Evolutionary conservation across 1,140 invertebrate species (phyloP).

Genomic region (Drosophila yakuba): DNA sequence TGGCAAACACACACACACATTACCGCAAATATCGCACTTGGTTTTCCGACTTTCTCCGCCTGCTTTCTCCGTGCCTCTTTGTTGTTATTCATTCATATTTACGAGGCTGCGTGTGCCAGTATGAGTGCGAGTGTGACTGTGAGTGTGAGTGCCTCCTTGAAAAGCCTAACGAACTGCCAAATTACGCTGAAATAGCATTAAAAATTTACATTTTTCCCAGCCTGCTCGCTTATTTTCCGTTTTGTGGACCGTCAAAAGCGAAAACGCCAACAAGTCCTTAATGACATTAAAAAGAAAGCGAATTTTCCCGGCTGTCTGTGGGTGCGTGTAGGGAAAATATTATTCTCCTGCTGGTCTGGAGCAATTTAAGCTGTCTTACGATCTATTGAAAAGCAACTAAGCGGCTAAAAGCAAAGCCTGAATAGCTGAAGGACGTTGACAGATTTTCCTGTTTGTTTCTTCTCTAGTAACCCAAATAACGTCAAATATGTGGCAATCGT

Average conservation of each 20-base stretch:
- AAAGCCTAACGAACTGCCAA: slow-evolving; percentile 81
- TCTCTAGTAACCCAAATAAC: slow-evolving; percentile 18
- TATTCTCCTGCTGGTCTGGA: slow-evolving; percentile 1
- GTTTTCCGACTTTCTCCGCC: slow-evolving; percentile 22
- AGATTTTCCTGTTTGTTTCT: neutral
- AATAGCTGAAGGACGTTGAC: too few relatives aligned
- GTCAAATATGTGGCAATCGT: slow-evolving; percentile 23
- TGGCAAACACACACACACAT: slow-evolving; percentile 25
- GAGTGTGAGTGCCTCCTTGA: slow-evolving; percentile 55
- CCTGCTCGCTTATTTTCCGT: slow-evolving; percentile 12
- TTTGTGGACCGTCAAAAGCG: slow-evolving; percentile 58
- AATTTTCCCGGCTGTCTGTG: slow-evolving; percentile 15
- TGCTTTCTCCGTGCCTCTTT: slow-evolving; percentile 20
- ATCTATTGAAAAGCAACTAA: slow-evolving; percentile 10
- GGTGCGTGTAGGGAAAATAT: neutral
- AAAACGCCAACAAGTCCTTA: slow-evolving; percentile 70
- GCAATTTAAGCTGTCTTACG: slow-evolving; percentile 20
- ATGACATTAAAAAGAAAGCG: slow-evolving; percentile 56
- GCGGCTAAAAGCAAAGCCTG: neutral
- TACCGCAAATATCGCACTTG: slow-evolving; percentile 69
- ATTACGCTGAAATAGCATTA: slow-evolving; percentile 80
- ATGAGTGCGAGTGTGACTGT: too few relatives aligned
- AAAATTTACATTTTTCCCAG: slow-evolving; percentile 75
- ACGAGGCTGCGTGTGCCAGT: slow-evolving; percentile 37
- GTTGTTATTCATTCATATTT: slow-evolving; percentile 76